These are phyloP conservation scores for Latrodectus geometricus DNA, from an alignment of 1,140 invertebrate genomes.

Conservation along the genomic window DNA sequence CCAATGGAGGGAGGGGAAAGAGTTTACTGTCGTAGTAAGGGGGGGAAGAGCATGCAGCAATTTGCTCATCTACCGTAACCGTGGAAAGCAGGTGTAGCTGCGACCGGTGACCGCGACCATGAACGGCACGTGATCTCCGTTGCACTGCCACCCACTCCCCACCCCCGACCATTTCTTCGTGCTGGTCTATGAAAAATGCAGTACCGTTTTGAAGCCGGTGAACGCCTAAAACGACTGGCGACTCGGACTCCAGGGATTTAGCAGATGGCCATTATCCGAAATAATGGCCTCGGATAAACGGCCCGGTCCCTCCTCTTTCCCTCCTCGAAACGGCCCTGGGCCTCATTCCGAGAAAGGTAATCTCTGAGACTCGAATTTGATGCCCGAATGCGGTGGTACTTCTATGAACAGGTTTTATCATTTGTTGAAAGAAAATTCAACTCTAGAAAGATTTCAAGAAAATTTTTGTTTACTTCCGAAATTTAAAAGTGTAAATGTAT, in stretches of 20 bases:
- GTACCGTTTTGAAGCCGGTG: slow-evolving; percentile 20
- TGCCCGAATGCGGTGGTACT: too few species aligned
- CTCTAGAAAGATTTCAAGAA: too few species aligned
- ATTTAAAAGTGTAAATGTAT: too few species aligned
- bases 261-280: slow-evolving; percentile 53
- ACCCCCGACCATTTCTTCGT: not conserved
- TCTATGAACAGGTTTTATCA: too few species aligned
- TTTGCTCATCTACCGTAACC: slow-evolving; percentile 55
- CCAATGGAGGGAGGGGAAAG: too few species aligned
- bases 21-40: too few species aligned
- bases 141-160: not conserved
- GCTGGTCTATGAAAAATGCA: slow-evolving; percentile 30
- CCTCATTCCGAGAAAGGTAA: not conserved
- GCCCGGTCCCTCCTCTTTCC: not conserved
- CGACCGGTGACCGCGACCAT: slow-evolving; percentile 50
- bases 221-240: slow-evolving; percentile 35
- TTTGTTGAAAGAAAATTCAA: too few species aligned
- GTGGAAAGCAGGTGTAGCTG: slow-evolving; percentile 42
- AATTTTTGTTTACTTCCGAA: too few species aligned
- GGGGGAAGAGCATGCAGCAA: slow-evolving; percentile 25
- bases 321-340: not conserved
- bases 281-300: slow-evolving; percentile 32
- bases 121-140: slow-evolving; percentile 5
- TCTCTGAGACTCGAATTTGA: not conserved
- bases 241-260: slow-evolving; percentile 30